Percentiles rank a stretch among this genome's conserved stretches.
Conservation (phyloP, 53 echinoderm and acorn worm genomes). For the Paracentrotus lividus region DNA sequence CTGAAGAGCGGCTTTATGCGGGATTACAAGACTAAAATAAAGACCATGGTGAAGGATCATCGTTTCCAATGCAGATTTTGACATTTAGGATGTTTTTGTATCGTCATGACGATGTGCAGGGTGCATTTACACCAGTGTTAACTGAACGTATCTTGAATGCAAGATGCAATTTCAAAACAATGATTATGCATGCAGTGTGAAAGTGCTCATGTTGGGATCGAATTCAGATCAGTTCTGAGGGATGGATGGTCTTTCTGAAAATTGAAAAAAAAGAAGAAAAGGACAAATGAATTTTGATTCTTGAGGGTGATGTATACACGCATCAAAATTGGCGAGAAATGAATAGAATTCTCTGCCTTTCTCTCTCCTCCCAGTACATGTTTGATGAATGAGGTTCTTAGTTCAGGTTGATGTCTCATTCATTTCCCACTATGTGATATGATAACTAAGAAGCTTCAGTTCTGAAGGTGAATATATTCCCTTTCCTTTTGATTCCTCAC, state of each 20-base stretch:
- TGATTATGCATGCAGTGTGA: too few relatives aligned
- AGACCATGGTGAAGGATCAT: neutral
- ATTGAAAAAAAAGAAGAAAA: too few relatives aligned
- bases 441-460: neutral
- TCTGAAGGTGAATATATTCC: neutral
- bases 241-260: neutral
- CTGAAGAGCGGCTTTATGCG: neutral
- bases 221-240: neutral
- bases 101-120: neutral
- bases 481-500: neutral
- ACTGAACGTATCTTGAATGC: too few relatives aligned
- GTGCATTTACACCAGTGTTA: neutral
- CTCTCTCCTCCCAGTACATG: neutral
- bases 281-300: too few relatives aligned
- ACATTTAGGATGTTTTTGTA: slow-evolving; percentile 3
- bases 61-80: slow-evolving; percentile 45
- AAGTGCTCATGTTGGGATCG: neutral
- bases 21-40: slow-evolving; percentile 6
- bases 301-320: slow-evolving; percentile 23
- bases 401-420: neutral
- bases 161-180: too few relatives aligned
- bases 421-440: neutral
- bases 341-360: slow-evolving; percentile 2
- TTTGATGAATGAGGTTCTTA: slow-evolving; percentile 34
- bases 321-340: neutral